Percentiles rank a stretch among this genome's conserved stretches.
Conservation (phyloP, 2,888 invertebrate genomes). For the Brachylomia viminalis region DNA sequence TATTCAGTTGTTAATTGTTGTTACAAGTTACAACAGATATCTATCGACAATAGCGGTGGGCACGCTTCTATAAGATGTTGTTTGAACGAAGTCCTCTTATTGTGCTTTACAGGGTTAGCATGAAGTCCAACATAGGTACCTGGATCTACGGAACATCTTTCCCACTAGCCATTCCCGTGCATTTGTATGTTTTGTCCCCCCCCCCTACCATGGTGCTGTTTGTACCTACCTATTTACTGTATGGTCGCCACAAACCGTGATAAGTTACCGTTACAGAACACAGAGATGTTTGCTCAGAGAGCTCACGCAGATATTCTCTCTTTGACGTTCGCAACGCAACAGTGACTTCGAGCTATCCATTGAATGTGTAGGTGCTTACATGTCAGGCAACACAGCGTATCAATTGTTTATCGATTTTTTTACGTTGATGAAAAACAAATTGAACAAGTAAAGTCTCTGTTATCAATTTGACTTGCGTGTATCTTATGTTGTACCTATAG, state of each 20-base stretch:
- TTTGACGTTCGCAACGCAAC: conserved; percentile 34
- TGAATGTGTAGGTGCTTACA: conserved; percentile 4
- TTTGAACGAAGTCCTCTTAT: conserved; percentile 1
- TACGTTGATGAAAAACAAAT: background rate
- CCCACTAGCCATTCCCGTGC: too few relatives aligned
- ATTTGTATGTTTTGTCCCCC: background rate
- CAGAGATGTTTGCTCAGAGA: conserved; percentile 36
- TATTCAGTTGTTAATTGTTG: conserved; percentile 42
- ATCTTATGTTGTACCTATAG: background rate
- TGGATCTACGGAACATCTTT: background rate
- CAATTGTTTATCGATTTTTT: background rate
- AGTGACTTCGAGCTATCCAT: conserved; percentile 32
- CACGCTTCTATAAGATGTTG: conserved; percentile 18
- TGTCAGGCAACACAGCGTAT: background rate
- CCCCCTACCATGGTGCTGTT: background rate
- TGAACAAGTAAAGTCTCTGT: background rate
- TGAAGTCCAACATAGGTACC: background rate
- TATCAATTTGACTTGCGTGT: background rate
- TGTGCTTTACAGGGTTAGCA: background rate
- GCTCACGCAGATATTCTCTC: conserved; percentile 39
- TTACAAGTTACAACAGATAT: conserved; percentile 51
- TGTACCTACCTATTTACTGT: background rate
- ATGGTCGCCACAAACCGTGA: conserved; percentile 28
- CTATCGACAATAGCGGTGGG: conserved; percentile 38
- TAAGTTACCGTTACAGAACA: conserved; percentile 31